phyloP scores from a whole-genome alignment of 1,140 invertebrate genomes.

The Ladona fulva region DNA sequence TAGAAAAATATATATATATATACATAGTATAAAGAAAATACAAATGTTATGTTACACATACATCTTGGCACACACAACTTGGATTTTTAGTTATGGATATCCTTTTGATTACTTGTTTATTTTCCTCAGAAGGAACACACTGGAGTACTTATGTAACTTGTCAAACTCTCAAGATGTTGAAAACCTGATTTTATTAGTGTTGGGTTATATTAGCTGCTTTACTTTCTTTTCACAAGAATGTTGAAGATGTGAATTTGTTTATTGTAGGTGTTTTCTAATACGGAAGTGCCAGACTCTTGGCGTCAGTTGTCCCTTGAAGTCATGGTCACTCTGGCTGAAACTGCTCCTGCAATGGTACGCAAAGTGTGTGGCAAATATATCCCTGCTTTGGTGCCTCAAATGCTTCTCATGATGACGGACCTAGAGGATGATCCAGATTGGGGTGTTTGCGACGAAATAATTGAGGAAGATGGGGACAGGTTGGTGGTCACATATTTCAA shows the following conservation, averaged over 20 bases:
- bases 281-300: conserved; percentile 71
- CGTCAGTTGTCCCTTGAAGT: conserved; percentile 88
- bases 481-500: conserved; percentile 25
- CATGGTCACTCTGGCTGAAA: conserved; percentile 89
- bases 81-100: too few species aligned
- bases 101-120: too few species aligned
- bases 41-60: too few species aligned
- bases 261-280: conserved; percentile 52
- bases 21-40: too few species aligned
- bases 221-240: not conserved
- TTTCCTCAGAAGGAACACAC: too few species aligned
- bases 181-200: too few species aligned
- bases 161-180: too few species aligned
- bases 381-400: conserved; percentile 62
- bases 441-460: conserved; percentile 65
- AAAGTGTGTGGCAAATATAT: conserved; percentile 80
- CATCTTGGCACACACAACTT: too few species aligned
- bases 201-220: not conserved
- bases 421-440: conserved; percentile 88
- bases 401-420: conserved; percentile 95
- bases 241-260: conserved; percentile 11
- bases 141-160: too few species aligned
- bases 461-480: conserved; percentile 78
- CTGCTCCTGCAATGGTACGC: conserved; percentile 88
- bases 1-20: too few species aligned